Evolutionary conservation across 2,888 invertebrate genomes (phyloP).

Genomic region (Metalampra italica): DNA sequence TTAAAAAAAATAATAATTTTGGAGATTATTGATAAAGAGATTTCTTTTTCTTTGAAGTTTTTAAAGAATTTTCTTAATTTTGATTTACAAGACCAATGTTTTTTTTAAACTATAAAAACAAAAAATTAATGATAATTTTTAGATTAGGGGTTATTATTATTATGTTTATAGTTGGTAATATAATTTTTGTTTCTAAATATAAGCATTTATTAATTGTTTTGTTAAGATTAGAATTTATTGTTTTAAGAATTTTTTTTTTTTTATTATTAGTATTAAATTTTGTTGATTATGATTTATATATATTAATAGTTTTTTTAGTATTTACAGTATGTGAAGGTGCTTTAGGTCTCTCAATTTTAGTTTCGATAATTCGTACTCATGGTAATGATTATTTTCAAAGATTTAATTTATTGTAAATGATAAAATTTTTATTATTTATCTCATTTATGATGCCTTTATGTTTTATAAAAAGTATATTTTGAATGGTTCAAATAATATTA

Average conservation of each 20-base stretch:
- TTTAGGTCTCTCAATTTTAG: conserved; percentile 80
- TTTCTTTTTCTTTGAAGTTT: conserved; percentile 79
- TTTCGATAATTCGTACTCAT: conserved; percentile 79
- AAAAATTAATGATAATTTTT: conserved; percentile 63
- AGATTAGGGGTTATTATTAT: conserved; percentile 58
- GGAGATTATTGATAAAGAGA: conserved; percentile 80
- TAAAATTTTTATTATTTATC: conserved; percentile 73
- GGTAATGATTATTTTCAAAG: conserved; percentile 82
- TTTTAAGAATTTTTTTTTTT: conserved; percentile 75
- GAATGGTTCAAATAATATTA: conserved; percentile 72
- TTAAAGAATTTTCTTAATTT: conserved; percentile 77
- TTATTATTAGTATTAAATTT: conserved; percentile 64
- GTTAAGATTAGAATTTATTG: conserved; percentile 80
- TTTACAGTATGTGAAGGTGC: conserved; percentile 82
- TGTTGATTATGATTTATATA: conserved; percentile 71
- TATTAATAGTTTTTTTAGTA: conserved; percentile 80
- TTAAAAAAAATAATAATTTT: conserved; percentile 84
- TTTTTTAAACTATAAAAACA: conserved; percentile 82
- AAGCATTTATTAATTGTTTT: conserved; percentile 80
- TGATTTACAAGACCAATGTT: conserved; percentile 85
- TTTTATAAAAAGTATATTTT: conserved; percentile 73
- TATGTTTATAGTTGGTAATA: conserved; percentile 70
- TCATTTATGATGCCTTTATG: conserved; percentile 71
- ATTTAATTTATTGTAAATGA: conserved; percentile 76
- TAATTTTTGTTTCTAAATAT: conserved; percentile 75